Conservation (phyloP, 2,113 vertebrate genomes). For the Amblyopsis rosae region DNA sequence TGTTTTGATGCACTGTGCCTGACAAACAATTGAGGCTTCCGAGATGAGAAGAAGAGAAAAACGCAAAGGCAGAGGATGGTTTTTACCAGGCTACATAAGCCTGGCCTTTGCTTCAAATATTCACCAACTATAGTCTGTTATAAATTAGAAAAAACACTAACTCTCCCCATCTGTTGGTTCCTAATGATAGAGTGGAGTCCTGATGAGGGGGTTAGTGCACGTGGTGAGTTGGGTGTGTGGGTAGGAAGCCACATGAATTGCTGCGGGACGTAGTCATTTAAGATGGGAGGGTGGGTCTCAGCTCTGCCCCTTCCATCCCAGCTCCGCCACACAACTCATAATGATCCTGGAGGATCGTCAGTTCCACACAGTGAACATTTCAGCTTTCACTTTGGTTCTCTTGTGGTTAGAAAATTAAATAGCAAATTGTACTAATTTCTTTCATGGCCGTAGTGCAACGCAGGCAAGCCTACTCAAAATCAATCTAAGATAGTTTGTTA, state of each 20-base stretch:
- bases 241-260: slow-evolving; percentile 67
- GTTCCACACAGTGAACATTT: slow-evolving; percentile 24
- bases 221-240: slow-evolving; percentile 28
- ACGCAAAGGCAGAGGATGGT: not conserved
- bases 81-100: slow-evolving; percentile 1
- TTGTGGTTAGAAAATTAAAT: slow-evolving; percentile 11
- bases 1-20: not conserved
- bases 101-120: slow-evolving; percentile 15
- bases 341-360: slow-evolving; percentile 23
- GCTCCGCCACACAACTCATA: slow-evolving; percentile 41
- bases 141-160: slow-evolving; percentile 30
- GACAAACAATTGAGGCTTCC: too few relatives aligned
- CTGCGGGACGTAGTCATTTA: slow-evolving; percentile 55
- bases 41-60: too few relatives aligned
- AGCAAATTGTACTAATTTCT: not conserved
- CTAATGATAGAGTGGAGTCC: slow-evolving; percentile 70
- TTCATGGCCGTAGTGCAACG: not conserved
- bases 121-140: not conserved
- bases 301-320: slow-evolving; percentile 42
- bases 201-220: slow-evolving; percentile 64
- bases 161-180: slow-evolving; percentile 54
- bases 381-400: slow-evolving; percentile 14
- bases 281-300: slow-evolving; percentile 56
- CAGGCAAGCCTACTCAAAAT: not conserved
- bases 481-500: not conserved